A percentile compares a stretch with the other conserved stretches of the same genome.
Conservation (phyloP, 2,888 invertebrate genomes). For the Adela reaumurella region DNA sequence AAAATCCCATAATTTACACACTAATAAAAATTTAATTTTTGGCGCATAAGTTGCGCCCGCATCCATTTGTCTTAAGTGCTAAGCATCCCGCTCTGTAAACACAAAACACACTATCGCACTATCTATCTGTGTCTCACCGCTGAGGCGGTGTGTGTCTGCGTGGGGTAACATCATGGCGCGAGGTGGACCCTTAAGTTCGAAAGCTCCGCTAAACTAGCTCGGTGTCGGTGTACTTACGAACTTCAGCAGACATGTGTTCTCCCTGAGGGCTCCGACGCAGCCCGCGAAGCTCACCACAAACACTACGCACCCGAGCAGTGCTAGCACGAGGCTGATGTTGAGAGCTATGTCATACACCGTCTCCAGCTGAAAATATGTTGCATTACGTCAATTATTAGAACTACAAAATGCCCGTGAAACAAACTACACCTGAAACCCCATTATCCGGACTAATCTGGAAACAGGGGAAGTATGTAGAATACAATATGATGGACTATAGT, state of each 20-base stretch:
- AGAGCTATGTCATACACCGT: conserved; percentile 87
- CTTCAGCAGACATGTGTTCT: conserved; percentile 89
- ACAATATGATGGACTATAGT: not conserved
- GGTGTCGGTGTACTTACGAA: conserved; percentile 74
- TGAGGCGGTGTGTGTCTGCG: too few species aligned
- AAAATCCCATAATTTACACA: too few species aligned
- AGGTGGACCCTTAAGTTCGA: too few species aligned
- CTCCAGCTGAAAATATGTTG: conserved; percentile 52
- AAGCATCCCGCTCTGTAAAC: too few species aligned
- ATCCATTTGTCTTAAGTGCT: too few species aligned
- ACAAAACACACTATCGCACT: too few species aligned
- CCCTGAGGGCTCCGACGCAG: conserved; percentile 85
- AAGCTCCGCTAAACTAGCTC: too few species aligned
- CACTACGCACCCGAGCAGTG: conserved; percentile 86
- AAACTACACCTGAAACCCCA: not conserved
- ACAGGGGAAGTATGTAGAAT: not conserved
- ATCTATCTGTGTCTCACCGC: too few species aligned
- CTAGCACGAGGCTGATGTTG: conserved; percentile 86
- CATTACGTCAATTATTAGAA: not conserved
- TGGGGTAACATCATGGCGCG: too few species aligned
- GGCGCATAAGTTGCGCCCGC: too few species aligned
- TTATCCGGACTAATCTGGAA: not conserved
- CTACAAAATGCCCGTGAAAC: not conserved
- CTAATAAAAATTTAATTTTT: too few species aligned
- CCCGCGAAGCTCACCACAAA: conserved; percentile 93